A percentile compares a stretch with the other conserved stretches of the same genome.
These are phyloP conservation scores for Pinna nobilis DNA, from an alignment of 1,140 invertebrate genomes.

Conservation along the genomic window DNA sequence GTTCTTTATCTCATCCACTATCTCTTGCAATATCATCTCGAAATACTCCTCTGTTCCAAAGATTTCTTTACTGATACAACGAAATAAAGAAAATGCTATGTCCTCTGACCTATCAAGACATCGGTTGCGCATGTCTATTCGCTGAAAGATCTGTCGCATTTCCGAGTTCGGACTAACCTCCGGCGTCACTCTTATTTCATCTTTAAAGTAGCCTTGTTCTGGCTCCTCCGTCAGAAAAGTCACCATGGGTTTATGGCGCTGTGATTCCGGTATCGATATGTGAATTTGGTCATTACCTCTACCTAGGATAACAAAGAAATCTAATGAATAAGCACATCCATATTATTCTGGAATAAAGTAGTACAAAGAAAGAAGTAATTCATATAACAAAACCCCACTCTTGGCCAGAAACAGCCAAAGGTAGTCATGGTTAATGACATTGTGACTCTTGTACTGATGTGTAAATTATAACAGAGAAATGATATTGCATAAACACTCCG, in stretches of 20 bases:
- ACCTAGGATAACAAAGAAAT: too few species aligned
- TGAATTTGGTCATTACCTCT: too few species aligned
- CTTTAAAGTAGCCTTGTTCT: neutral
- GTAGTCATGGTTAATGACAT: too few species aligned
- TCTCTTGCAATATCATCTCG: neutral
- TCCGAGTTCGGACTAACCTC: neutral
- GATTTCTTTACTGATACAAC: slow-evolving; percentile 23
- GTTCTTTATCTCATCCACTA: neutral
- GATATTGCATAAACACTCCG: too few species aligned
- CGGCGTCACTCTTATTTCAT: neutral
- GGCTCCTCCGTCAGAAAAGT: neutral
- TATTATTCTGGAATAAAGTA: too few species aligned
- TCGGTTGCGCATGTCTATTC: neutral
- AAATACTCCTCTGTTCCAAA: slow-evolving; percentile 13
- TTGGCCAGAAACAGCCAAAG: too few species aligned
- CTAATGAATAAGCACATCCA: too few species aligned
- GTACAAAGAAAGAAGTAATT: too few species aligned
- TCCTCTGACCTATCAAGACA: neutral
- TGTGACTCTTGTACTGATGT: too few species aligned
- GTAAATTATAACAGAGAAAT: too few species aligned
- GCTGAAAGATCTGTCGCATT: neutral
- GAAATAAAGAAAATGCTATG: slow-evolving; percentile 2
- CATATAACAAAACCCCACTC: too few species aligned
- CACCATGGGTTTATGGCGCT: neutral
- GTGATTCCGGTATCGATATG: too few species aligned